Conservation (phyloP, 2,888 invertebrate genomes). For the Coremacera marginata region DNA sequence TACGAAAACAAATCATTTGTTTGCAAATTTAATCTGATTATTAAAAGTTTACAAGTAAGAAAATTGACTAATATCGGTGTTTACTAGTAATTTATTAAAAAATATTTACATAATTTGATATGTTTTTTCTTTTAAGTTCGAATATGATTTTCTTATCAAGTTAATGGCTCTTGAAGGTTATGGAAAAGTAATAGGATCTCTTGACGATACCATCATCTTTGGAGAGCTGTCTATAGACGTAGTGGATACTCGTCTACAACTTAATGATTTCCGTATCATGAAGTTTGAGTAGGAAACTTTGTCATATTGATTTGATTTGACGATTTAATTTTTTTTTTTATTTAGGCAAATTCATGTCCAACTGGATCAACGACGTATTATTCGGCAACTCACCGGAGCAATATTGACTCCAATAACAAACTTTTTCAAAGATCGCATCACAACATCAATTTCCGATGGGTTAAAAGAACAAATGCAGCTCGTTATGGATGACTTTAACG, state of each 20-base stretch:
- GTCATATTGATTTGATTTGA: neutral
- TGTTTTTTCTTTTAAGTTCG: constrained; percentile 56
- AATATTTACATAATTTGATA: neutral
- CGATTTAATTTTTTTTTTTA: neutral
- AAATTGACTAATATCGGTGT: neutral
- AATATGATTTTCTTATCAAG: constrained; percentile 64
- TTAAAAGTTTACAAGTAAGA: constrained; percentile 64
- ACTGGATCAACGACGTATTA: constrained; percentile 61
- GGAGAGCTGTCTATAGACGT: constrained; percentile 64
- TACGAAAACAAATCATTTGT: constrained; percentile 65
- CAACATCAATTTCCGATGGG: constrained; percentile 66
- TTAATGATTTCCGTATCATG: constrained; percentile 64
- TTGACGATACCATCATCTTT: constrained; percentile 63
- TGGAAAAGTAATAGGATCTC: constrained; percentile 64
- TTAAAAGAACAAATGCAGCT: constrained; percentile 64
- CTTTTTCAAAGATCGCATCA: constrained; percentile 65
- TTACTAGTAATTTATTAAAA: neutral
- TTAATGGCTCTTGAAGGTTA: constrained; percentile 63
- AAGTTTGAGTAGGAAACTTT: constrained; percentile 60
- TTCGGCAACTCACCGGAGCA: constrained; percentile 63
- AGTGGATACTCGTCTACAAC: constrained; percentile 56
- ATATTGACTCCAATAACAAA: constrained; percentile 68
- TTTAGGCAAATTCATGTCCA: constrained; percentile 64
- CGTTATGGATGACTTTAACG: constrained; percentile 66
- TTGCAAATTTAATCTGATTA: constrained; percentile 61